Percentiles rank a stretch among this genome's conserved stretches.
These are phyloP conservation scores for Platerodrilus igneus DNA, from an alignment of 2,888 invertebrate species.

Conservation along the genomic window DNA sequence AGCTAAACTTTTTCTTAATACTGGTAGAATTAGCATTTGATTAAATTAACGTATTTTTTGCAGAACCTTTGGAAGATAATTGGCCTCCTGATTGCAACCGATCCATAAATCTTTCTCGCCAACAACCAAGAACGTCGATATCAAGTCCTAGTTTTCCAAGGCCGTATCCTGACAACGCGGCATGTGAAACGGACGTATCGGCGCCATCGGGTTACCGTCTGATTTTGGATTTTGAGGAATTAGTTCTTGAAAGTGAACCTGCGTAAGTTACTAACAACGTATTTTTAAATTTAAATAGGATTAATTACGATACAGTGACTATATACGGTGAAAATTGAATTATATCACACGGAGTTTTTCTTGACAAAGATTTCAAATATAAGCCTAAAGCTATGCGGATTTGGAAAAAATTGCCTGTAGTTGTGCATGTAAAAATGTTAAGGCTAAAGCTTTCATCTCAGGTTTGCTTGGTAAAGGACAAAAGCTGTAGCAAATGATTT, in stretches of 20 bases:
- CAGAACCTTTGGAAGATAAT: conserved; percentile 49
- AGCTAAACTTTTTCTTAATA: neutral
- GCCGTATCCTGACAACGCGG: conserved; percentile 70
- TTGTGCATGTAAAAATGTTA: too few species aligned
- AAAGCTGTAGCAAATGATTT: too few species aligned
- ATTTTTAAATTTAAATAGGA: too few species aligned
- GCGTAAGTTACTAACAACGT: too few species aligned
- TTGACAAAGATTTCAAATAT: too few species aligned
- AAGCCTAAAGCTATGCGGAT: too few species aligned
- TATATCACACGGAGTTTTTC: too few species aligned
- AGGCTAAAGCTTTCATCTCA: too few species aligned
- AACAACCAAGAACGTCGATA: conserved; percentile 62
- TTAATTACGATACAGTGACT: too few species aligned
- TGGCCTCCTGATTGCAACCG: conserved; percentile 62
- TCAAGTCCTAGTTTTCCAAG: conserved; percentile 78
- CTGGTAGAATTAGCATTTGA: neutral
- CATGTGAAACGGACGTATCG: conserved; percentile 66
- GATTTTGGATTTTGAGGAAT: conserved; percentile 68
- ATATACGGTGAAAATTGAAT: too few species aligned
- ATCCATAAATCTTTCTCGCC: conserved; percentile 60
- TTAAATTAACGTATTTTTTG: conserved; percentile 23
- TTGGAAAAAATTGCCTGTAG: too few species aligned
- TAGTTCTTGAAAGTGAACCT: conserved; percentile 72
- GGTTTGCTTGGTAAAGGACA: too few species aligned
- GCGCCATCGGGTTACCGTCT: conserved; percentile 68